Evolutionary conservation across 2,888 invertebrate genomes (phyloP), one percentile per base, ranked within the genome.

Genomic region (Empis stercorea): DNA sequence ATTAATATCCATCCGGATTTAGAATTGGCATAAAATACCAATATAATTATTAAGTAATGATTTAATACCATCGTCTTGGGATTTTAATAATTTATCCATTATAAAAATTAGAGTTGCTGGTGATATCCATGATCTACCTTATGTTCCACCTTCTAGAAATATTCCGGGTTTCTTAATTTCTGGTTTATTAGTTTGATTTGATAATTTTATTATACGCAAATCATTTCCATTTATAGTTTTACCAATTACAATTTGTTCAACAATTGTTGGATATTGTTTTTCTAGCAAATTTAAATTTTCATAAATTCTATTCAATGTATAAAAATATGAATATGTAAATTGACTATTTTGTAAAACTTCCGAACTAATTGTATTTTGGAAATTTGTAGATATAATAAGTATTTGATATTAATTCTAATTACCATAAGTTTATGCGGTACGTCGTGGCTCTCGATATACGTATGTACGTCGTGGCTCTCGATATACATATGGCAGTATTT

Each of bases 1-100:
- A 82, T 32, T 75, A 78, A 56, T 76, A 84, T 3, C 87, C 87
- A 67, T 88, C 87, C 10, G 85, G 85, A 62, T 87, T 87, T 23
- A 79, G 65, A 15, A 80, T 69, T 0, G 87, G 86, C 51, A 87
- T 73, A 48, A 87, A 73, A 60, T 84, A 82, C 81, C 84, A 87
- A 52, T 81, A 56, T 74, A 76, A 30, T 71, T 71, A 44, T 75
- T 68, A 0, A 75, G 72, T 10, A 78, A 72, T 9, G 63, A 53
- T 46, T 64, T 65, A 0, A 78, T 64, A 13, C 72, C 71, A 1
- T 64, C 55, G 23, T 76, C 68, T 0, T 70, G 62, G 30, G 79
- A 79, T 47, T 70, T 73, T 10, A 81, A 62, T 4, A 84, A 61
- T 58, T 82, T 74, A 51, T 80, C 74, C 6, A 76, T 62, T 2